Base-by-base conservation (phyloP, 2,113 vertebrate species). In the rabbit (Oryctolagus cuniculus) region DNA sequence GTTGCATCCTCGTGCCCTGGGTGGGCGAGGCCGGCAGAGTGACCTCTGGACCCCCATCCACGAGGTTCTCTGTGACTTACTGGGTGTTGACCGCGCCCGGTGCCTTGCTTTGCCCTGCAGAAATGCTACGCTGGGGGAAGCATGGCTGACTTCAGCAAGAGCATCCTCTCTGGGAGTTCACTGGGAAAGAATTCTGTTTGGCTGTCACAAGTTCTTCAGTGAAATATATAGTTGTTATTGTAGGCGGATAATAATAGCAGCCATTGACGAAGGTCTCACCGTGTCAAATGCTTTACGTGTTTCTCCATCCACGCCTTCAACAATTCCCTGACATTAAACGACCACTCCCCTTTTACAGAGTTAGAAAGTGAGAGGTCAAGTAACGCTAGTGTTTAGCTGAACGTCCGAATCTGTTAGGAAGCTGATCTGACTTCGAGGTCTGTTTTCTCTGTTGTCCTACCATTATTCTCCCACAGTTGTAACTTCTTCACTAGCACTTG, bases 401-500 rank as follows among this genome's bases (percentile, higher is more conserved):
- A 74, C n/a, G 2, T 61, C 63, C 74, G 34, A 83, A 36, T n/a
- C 25, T 74, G 2, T 80, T 80, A 90, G 63, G 72, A 89, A 92
- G 34, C 49, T 72, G 31, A 49, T 72, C 49, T 67, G 19, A 34
- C 25, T 81, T 3, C 61, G 51, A 21, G 82, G 80, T 81, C 25
- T 82, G n/a, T 80, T 19, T 83, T 72, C 24, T 82, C 63, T 66
- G 0, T 63, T 81, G 25, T 15, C n/a, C 24, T 34, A 5, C 31
- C 13, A 2, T 34, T 91, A 6, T 83, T 55, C 16, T 79, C 78
- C 21, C 11, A 34, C 1, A 4, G 29, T 88, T 93, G 19, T 34
- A 55, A 2, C 67, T 88, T 83, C 66, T 83, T 95, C 25, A 73
- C 27, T 86, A 74, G 63, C 4, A 25, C 83, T 93, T 88, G 84